Conservation (phyloP, 1,140 invertebrate species). For the Bombyx mandarina region DNA sequence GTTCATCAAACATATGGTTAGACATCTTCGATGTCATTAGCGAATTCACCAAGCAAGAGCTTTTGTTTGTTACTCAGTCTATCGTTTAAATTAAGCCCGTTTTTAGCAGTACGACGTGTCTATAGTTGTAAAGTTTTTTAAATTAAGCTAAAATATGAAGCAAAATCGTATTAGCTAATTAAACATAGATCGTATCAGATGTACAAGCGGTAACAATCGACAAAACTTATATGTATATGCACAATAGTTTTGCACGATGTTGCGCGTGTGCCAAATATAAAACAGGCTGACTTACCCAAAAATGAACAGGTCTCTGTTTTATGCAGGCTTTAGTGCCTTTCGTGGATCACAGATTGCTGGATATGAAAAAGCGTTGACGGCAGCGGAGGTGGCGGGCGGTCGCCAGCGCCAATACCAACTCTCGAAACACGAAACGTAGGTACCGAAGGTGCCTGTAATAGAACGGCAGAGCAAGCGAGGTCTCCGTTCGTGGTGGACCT, state of each 20-base stretch:
- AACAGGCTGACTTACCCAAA: conserved; percentile 24
- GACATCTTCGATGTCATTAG: too few species aligned
- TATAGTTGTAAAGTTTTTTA: too few species aligned
- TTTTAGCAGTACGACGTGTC: too few species aligned
- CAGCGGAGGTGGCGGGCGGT: conserved; percentile 23
- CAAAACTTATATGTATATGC: conserved; percentile 22
- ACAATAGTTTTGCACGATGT: conserved; percentile 33
- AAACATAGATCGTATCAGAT: not conserved
- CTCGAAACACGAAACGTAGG: conserved; percentile 31
- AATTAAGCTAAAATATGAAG: too few species aligned
- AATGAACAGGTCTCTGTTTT: not conserved
- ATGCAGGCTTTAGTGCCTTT: conserved; percentile 14
- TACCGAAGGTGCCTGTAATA: conserved; percentile 35
- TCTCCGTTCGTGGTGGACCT: conserved; percentile 53
- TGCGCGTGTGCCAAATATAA: conserved; percentile 37
- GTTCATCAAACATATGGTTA: too few species aligned
- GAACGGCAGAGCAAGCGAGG: conserved; percentile 53
- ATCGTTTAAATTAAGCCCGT: too few species aligned
- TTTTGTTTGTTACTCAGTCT: too few species aligned
- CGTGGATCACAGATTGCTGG: not conserved
- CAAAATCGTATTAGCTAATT: too few species aligned
- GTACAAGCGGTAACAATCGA: conserved; percentile 20
- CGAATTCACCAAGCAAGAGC: too few species aligned
- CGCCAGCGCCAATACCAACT: conserved; percentile 24
- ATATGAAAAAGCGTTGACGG: not conserved